phyloP scores from a whole-genome alignment of 2,888 invertebrate species.

The Lithophane socia region DNA sequence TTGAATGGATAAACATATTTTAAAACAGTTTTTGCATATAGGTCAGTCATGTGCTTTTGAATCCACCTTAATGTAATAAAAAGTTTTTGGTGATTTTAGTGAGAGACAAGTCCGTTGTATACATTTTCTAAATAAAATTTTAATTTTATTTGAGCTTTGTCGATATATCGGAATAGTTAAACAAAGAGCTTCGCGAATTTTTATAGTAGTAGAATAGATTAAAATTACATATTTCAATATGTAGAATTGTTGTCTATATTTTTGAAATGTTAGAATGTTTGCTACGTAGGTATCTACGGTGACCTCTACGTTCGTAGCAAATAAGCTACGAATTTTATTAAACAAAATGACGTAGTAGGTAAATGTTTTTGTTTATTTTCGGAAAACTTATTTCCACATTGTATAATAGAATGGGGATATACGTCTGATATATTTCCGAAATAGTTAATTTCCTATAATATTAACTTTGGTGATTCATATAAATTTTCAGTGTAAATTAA shows the following conservation, averaged over 20 bases:
- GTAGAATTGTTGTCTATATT: not conserved
- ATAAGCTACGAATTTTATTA: not conserved
- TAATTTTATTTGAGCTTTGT: not conserved
- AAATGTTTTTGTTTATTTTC: conserved; percentile 3
- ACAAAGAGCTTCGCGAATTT: not conserved
- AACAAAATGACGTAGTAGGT: not conserved
- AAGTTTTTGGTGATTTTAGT: not conserved
- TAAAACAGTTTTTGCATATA: not conserved
- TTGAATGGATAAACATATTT: not conserved
- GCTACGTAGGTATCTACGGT: not conserved
- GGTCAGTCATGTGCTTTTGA: conserved; percentile 1
- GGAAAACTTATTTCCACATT: not conserved
- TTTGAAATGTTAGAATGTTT: not conserved
- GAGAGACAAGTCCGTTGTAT: not conserved
- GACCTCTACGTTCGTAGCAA: conserved; percentile 1
- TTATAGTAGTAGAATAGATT: not conserved
- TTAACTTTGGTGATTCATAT: not conserved
- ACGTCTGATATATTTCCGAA: conserved; percentile 12
- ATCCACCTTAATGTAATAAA: not conserved
- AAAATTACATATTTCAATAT: not conserved
- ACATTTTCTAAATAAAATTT: not conserved
- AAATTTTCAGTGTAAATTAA: conserved; percentile 2
- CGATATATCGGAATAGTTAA: not conserved
- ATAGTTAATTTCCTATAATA: not conserved
- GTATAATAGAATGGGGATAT: conserved; percentile 1